A percentile compares a stretch with the other conserved stretches of the same genome.
Conservation (phyloP, 2,797 vertebrate genomes). For the Falco concolor region DNA sequence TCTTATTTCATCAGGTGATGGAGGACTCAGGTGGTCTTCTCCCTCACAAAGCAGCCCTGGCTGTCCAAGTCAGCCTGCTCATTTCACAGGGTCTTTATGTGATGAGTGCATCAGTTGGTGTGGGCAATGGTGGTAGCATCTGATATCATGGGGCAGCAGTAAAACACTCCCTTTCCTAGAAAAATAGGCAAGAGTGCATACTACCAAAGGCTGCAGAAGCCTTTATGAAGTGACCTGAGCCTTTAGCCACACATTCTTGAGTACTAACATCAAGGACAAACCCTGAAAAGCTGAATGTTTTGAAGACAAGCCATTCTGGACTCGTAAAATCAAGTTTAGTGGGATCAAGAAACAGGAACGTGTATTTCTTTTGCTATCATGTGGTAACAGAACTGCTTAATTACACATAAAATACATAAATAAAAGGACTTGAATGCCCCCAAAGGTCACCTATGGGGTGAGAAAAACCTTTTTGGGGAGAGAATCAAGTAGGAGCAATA, state of each 20-base stretch:
- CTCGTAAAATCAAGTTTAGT: neutral
- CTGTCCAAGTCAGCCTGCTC: neutral
- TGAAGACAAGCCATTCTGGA: neutral
- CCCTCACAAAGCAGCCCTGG: neutral
- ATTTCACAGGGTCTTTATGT: neutral
- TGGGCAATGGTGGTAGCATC: neutral
- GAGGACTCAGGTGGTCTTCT: neutral
- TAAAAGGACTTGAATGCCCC: neutral
- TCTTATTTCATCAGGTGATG: neutral
- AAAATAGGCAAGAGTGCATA: neutral
- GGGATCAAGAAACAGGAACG: neutral
- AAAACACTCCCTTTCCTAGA: neutral
- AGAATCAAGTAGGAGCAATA: neutral
- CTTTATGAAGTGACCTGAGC: rapidly evolving
- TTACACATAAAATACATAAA: neutral
- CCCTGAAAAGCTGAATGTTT: neutral
- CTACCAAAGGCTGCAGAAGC: neutral
- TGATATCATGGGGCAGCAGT: rapidly evolving
- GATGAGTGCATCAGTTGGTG: neutral
- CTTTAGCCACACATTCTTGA: neutral
- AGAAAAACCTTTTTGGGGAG: neutral
- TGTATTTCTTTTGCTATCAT: neutral
- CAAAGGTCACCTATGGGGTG: neutral
- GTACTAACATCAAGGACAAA: neutral
- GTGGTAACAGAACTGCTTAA: neutral